phyloP scores from a whole-genome alignment of 2,797 vertebrate species.

The Pipistrellus kuhlii region DNA sequence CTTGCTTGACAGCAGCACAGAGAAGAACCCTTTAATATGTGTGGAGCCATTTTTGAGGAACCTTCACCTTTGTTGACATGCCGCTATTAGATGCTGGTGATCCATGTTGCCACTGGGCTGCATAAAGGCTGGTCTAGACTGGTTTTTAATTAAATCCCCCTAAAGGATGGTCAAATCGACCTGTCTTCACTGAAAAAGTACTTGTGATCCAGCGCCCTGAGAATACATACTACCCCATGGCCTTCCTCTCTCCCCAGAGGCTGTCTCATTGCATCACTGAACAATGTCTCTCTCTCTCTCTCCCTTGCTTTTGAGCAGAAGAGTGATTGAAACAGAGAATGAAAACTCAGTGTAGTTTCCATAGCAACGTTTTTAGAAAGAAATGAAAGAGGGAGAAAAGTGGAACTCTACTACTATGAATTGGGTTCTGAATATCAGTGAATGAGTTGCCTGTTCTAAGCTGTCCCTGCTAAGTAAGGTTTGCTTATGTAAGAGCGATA shows the following conservation, averaged over 20 bases:
- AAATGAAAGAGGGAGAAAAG: constrained; percentile 51
- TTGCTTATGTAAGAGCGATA: constrained; percentile 9
- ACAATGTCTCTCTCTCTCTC: constrained; percentile 83
- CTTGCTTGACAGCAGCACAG: constrained; percentile 8
- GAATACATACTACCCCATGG: constrained; percentile 55
- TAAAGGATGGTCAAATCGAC: constrained; percentile 64
- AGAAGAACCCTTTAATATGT: constrained; percentile 30
- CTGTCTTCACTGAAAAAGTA: constrained; percentile 66
- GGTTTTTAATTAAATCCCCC: constrained; percentile 81
- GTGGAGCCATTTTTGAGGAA: constrained; percentile 52
- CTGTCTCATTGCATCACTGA: constrained; percentile 84
- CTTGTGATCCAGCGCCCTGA: constrained; percentile 65
- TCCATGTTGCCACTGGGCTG: background rate
- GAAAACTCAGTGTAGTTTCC: constrained; percentile 87
- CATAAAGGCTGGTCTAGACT: constrained; percentile 32
- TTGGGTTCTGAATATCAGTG: constrained; percentile 77
- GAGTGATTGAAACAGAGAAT: constrained; percentile 83
- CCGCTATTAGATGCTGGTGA: constrained; percentile 30
- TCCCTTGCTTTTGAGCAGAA: constrained; percentile 81
- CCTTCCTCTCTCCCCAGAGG: constrained; percentile 72
- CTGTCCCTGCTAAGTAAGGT: constrained; percentile 44
- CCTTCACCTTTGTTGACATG: constrained; percentile 59
- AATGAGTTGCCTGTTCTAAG: constrained; percentile 76
- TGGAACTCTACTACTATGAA: constrained; percentile 69
- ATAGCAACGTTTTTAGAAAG: constrained; percentile 87